Conservation (phyloP, 2,113 vertebrate species). For the Pseudonaja textilis region DNA sequence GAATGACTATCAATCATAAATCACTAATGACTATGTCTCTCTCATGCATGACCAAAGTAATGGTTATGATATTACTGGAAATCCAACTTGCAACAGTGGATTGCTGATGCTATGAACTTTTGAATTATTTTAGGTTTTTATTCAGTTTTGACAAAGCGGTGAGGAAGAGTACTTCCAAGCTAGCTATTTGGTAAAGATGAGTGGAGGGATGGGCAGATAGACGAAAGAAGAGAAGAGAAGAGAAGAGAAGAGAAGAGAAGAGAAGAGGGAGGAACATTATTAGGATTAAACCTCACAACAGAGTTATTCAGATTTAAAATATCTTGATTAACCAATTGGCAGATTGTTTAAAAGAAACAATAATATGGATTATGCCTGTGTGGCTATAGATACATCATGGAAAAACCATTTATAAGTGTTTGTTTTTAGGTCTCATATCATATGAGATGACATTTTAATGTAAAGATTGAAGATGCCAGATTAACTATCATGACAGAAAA, state of each 20-base stretch:
- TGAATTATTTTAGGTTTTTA: background rate
- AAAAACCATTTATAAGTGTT: background rate
- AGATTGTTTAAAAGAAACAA: background rate
- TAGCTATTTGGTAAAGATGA: background rate
- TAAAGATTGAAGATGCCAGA: background rate
- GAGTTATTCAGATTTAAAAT: background rate
- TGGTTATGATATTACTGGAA: background rate
- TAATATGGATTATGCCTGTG: too few species aligned
- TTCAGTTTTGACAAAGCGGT: background rate
- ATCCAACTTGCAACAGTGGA: background rate
- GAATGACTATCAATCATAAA: background rate
- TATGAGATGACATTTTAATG: background rate
- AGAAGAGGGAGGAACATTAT: background rate
- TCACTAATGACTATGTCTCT: background rate
- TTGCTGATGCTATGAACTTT: background rate
- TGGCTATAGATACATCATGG: background rate
- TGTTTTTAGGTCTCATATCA: background rate
- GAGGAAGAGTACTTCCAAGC: background rate
- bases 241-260: background rate
- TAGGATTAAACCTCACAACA: background rate
- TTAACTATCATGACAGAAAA: background rate
- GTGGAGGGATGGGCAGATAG: background rate
- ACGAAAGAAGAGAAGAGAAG: background rate
- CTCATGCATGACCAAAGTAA: background rate
- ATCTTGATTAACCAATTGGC: background rate